phyloP scores from a whole-genome alignment of 2,113 vertebrate species.

The Chamaea fasciata region DNA sequence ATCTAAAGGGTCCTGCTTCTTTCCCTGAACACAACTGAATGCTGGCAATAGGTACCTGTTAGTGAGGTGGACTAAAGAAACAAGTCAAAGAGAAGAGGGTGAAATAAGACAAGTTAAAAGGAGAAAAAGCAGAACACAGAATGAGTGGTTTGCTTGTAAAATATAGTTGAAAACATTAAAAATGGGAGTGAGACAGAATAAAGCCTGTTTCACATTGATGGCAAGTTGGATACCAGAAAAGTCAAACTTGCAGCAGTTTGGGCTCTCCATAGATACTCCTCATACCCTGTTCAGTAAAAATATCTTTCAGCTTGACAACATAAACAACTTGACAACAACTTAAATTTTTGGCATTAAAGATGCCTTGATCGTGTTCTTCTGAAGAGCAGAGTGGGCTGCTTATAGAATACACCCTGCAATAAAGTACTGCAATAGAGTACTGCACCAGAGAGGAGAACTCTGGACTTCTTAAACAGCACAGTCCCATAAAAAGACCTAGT shows the following conservation, averaged over 20 bases:
- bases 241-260: neutral
- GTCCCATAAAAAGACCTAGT: neutral
- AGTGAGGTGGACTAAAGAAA: neutral
- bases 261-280: neutral
- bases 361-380: neutral
- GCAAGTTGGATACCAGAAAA: neutral
- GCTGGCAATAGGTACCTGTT: neutral
- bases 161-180: neutral
- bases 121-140: neutral
- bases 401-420: neutral
- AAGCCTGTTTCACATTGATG: neutral
- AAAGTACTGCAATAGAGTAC: neutral
- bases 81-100: neutral
- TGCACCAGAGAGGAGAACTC: neutral
- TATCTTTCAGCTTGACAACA: neutral
- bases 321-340: neutral
- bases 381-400: neutral
- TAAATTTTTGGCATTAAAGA: neutral
- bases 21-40: neutral
- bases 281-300: neutral
- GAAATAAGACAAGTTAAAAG: neutral
- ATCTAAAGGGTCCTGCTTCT: neutral
- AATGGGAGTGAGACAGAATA: neutral
- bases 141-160: neutral
- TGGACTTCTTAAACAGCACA: neutral